Base-by-base conservation (phyloP, 2,797 vertebrate genomes). In the Microtus obscurus region DNA sequence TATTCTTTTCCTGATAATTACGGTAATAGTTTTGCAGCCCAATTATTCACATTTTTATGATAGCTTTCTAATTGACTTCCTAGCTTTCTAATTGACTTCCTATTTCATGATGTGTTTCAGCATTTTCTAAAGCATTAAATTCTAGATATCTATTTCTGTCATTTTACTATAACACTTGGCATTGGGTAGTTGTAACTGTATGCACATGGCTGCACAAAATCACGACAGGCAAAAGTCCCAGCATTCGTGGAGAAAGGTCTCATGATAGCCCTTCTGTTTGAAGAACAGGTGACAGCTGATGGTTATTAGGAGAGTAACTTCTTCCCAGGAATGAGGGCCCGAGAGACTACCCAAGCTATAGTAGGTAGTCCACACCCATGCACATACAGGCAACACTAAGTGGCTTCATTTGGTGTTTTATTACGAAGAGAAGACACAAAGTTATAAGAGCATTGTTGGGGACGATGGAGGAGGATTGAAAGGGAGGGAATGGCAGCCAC, bases 21-120 rank as follows among this genome's bases (percentile, higher is more conserved):
- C 34, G 23, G 63, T 51, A 31, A 90, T 67, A 67, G 63, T 87
- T 79, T 92, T 73, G 45, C 8, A 14, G 56, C 1, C 61, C 16
- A 91, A 2, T 89, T 87, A 31, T 31, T 59, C 14, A 9, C 90
- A 94, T 95, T 73, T 91, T 91, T 93, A 77, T 79, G 76, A 65
- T 76, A 86, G 27, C 48, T 92, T 92, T 8, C 11, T 92, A 88
- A 85, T 34, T 93, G 17, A 59, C 53, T 94, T 95, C 89, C 51
- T 81, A 9, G 27, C 48, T 92, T 92, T 8, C 11, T 92, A 88
- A 85, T 34, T 93, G 17, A 59, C 53, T 94, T 95, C 89, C 51
- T 81, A 9, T 79, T 93, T 94, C 53, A 59, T 90, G 14, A 51
- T 82, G 91, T 95, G 1, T 2, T 89, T 34, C 31, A 89, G 27